Percentiles rank a stretch among this genome's conserved stretches.
These are phyloP conservation scores for Helicolenus hilgendorfi DNA, from an alignment of 2,797 vertebrate species.

Conservation along the genomic window DNA sequence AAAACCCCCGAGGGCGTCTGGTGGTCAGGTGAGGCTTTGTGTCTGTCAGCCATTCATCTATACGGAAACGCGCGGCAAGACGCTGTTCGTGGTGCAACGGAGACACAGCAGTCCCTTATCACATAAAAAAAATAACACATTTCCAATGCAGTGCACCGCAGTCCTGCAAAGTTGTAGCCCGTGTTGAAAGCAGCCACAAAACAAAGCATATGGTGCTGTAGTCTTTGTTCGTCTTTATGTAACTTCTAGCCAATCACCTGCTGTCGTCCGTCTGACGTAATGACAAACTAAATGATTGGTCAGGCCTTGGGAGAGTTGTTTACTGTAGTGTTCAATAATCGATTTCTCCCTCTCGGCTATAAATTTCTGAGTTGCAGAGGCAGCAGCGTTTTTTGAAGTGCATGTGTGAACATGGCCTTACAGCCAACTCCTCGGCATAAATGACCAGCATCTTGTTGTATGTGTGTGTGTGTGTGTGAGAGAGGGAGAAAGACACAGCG, in stretches of 20 bases:
- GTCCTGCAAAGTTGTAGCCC: neutral
- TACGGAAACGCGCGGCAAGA: neutral
- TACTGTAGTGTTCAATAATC: conserved; percentile 32
- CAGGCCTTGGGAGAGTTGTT: conserved; percentile 25
- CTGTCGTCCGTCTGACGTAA: neutral
- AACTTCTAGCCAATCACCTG: conserved; percentile 15
- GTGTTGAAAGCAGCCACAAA: neutral
- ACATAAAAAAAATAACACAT: conserved; percentile 33
- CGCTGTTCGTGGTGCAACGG: neutral
- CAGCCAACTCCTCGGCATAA: conserved; percentile 36
- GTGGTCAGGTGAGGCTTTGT: conserved; percentile 48
- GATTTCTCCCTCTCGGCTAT: conserved; percentile 24
- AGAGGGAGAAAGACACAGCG: neutral
- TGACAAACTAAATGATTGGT: conserved; percentile 23
- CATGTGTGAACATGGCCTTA: conserved; percentile 48
- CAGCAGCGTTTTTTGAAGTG: conserved; percentile 43
- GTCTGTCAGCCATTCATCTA: conserved; percentile 17
- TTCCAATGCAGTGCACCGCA: neutral
- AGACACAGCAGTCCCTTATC: conserved; percentile 1
- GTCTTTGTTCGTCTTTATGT: neutral
- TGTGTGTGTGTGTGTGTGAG: neutral
- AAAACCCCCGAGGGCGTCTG: neutral
- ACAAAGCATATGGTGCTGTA: neutral
- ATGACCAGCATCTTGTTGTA: conserved; percentile 48
- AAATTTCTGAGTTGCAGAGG: conserved; percentile 33